Evolutionary conservation across 2,797 vertebrate genomes (phyloP).

Genomic region (Pseudochirops corinnae): DNA sequence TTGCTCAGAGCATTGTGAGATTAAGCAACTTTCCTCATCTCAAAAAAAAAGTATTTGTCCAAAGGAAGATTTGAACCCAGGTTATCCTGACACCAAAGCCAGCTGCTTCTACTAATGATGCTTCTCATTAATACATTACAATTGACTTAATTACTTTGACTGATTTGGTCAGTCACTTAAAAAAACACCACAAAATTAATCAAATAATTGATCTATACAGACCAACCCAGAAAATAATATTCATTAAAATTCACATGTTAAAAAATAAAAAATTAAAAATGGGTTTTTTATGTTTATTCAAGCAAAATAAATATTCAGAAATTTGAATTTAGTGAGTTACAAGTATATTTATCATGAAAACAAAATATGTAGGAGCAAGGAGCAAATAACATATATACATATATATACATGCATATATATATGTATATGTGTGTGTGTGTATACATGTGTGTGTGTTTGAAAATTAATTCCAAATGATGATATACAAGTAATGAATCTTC

Average conservation of each 20-base stretch:
- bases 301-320: neutral
- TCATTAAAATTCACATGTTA: neutral
- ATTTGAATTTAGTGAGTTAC: neutral
- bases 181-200: slow-evolving; percentile 20
- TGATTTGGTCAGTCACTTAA: neutral
- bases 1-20: neutral
- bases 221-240: slow-evolving; percentile 17
- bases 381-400: neutral
- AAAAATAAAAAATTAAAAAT: slow-evolving; percentile 8
- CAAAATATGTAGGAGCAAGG: neutral
- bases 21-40: neutral
- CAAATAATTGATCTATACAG: neutral
- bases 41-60: neutral
- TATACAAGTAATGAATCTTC: neutral
- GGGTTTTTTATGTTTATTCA: neutral
- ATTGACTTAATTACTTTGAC: neutral
- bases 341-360: neutral
- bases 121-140: neutral
- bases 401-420: neutral
- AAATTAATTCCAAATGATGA: neutral
- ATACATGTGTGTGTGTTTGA: neutral
- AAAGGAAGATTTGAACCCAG: neutral
- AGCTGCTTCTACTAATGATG: neutral
- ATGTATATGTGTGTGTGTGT: neutral
- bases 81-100: neutral